Conservation (phyloP, 1,140 invertebrate species). For the Goniozus legneri region DNA sequence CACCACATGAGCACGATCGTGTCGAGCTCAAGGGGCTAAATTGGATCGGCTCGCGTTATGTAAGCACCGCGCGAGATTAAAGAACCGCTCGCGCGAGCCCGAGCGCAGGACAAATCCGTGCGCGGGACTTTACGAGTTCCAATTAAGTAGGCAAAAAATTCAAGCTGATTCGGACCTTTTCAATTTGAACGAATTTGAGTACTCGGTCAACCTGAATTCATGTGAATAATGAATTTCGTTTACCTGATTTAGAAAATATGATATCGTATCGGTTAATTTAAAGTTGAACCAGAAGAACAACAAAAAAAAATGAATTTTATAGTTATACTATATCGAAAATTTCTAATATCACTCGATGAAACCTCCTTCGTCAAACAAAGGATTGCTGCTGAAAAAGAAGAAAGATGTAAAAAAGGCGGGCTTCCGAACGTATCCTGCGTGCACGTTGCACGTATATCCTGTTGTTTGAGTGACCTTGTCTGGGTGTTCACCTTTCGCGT, state of each 20-base stretch:
- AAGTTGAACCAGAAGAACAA: no score
- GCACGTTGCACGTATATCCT: conserved; percentile 21
- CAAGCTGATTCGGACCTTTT: no score
- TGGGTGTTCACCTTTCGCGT: conserved; percentile 31
- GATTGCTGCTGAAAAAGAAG: background rate
- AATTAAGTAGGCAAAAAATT: no score
- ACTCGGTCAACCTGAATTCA: no score
- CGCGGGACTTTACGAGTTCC: conserved; percentile 19
- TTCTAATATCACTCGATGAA: background rate
- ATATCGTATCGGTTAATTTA: no score
- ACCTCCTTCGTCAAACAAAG: background rate
- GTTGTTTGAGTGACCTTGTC: conserved; percentile 30
- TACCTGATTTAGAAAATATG: no score
- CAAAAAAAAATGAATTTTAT: no score
- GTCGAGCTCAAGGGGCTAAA: conserved; percentile 27
- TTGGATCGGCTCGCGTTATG: conserved; percentile 29
- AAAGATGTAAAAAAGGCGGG: no score
- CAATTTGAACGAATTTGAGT: no score
- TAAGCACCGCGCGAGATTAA: conserved; percentile 28
- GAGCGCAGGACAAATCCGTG: conserved; percentile 30
- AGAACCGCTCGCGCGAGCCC: no score
- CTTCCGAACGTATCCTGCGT: conserved; percentile 5
- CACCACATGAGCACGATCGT: background rate
- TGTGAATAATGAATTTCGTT: no score
- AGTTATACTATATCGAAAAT: background rate